Percentiles rank a stretch among this genome's conserved stretches.
phyloP scores from a whole-genome alignment of 2,797 vertebrate species.

The Gallinago solitaria region DNA sequence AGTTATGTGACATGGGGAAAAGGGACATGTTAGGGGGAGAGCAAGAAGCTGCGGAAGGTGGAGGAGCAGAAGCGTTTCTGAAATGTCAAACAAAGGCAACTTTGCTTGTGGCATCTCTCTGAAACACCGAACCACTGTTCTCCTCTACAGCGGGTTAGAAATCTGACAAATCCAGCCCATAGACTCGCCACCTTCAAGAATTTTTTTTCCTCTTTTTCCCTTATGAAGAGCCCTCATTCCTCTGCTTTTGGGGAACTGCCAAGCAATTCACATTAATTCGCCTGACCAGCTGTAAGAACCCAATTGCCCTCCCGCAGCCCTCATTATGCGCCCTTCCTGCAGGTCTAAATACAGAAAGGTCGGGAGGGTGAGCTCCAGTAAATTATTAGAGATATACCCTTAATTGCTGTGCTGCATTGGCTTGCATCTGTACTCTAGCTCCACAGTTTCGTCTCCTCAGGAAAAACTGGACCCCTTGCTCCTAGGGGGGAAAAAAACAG shows the following conservation, averaged over 20 bases:
- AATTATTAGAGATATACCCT: not conserved
- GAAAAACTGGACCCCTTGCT: not conserved
- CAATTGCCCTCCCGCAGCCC: not conserved
- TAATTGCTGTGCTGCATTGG: not conserved
- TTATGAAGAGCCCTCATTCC: not conserved
- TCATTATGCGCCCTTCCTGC: slow-evolving; percentile 10
- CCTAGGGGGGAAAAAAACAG: not conserved
- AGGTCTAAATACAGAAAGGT: slow-evolving; percentile 16
- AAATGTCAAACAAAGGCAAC: not conserved
- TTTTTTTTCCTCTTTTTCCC: not conserved
- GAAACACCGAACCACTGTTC: not conserved
- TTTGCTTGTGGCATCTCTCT: not conserved
- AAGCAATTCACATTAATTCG: not conserved
- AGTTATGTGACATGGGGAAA: not conserved
- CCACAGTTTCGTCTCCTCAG: not conserved
- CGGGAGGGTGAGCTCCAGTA: not conserved
- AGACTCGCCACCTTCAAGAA: not conserved
- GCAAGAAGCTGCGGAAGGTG: accelerated
- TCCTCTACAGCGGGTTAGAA: not conserved
- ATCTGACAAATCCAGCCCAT: not conserved
- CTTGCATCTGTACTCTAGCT: not conserved
- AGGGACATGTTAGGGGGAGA: accelerated
- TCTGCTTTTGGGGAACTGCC: slow-evolving; percentile 1
- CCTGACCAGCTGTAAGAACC: slow-evolving; percentile 37
- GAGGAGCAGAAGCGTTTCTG: not conserved